Evolutionary conservation across 2,888 invertebrate genomes (phyloP).

Genomic region (Phortica magna): DNA sequence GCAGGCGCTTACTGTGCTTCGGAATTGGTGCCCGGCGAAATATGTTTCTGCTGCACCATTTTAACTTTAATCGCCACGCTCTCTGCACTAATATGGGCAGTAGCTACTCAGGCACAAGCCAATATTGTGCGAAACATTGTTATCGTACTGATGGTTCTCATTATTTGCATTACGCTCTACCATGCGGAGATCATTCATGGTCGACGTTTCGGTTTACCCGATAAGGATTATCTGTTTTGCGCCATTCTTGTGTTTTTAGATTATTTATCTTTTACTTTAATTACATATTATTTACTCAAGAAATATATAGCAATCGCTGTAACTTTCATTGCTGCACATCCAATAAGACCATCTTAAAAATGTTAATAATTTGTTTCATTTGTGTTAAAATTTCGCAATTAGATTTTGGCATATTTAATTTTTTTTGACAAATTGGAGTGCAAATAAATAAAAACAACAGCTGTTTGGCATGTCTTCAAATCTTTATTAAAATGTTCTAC

Average conservation of each 20-base stretch:
- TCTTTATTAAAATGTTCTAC: not conserved
- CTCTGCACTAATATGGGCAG: not conserved
- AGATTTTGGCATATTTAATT: no score
- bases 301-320: no score
- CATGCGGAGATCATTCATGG: slow-evolving; percentile 54
- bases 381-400: no score
- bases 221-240: slow-evolving; percentile 53
- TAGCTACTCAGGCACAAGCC: not conserved
- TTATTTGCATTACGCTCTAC: not conserved
- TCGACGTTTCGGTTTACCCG: slow-evolving; percentile 59
- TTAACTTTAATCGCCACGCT: not conserved
- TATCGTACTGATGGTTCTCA: not conserved
- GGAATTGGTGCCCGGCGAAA: slow-evolving; percentile 11
- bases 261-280: not conserved
- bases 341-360: no score
- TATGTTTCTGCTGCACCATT: not conserved
- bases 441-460: no score
- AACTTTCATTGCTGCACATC: no score
- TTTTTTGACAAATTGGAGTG: no score
- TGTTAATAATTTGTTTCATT: no score
- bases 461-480: no score
- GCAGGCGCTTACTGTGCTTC: not conserved
- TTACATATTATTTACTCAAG: not conserved
- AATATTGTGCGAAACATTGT: not conserved
- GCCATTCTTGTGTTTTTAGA: not conserved